These are phyloP conservation scores for Aurelia coerulea DNA, from an alignment of 30 jellyfish, hydroid and myxozoan species.

Conservation along the genomic window DNA sequence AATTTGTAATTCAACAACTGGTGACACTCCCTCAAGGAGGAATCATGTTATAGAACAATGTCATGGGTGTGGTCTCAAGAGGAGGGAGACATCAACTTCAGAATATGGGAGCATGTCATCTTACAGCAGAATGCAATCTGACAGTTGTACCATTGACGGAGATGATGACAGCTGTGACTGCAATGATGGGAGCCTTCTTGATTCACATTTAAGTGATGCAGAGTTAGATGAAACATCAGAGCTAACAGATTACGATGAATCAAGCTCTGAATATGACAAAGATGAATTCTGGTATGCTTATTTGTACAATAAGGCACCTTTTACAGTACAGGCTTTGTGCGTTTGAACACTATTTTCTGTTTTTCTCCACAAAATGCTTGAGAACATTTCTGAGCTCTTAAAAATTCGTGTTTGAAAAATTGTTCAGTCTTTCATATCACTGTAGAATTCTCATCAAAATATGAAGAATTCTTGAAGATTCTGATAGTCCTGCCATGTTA, in stretches of 20 bases:
- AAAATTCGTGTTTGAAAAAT: too few species aligned
- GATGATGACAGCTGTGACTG: conserved; percentile 57
- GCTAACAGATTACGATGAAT: background rate
- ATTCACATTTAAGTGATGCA: conserved; percentile 15
- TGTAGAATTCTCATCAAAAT: too few species aligned
- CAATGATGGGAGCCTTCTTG: conserved; percentile 39
- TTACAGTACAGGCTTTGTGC: too few species aligned
- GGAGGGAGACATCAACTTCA: conserved; percentile 31
- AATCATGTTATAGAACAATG: conserved; percentile 2
- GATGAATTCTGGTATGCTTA: conserved; percentile 35
- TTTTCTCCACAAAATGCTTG: too few species aligned
- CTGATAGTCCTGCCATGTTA: too few species aligned
- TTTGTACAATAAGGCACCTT: too few species aligned
- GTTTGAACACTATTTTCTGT: background rate
- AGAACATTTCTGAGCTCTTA: too few species aligned
- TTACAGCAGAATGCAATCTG: conserved; percentile 2
- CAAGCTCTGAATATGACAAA: background rate
- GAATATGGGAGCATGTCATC: conserved; percentile 73
- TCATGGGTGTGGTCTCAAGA: conserved; percentile 53
- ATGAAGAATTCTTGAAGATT: too few species aligned
- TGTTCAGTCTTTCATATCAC: too few species aligned
- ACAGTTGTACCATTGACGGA: background rate
- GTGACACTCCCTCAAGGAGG: background rate
- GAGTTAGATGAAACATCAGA: conserved; percentile 15
- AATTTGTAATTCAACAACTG: background rate